Base-by-base conservation (phyloP, 2,113 vertebrate genomes). In the Paracanthobrama guichenoti region DNA sequence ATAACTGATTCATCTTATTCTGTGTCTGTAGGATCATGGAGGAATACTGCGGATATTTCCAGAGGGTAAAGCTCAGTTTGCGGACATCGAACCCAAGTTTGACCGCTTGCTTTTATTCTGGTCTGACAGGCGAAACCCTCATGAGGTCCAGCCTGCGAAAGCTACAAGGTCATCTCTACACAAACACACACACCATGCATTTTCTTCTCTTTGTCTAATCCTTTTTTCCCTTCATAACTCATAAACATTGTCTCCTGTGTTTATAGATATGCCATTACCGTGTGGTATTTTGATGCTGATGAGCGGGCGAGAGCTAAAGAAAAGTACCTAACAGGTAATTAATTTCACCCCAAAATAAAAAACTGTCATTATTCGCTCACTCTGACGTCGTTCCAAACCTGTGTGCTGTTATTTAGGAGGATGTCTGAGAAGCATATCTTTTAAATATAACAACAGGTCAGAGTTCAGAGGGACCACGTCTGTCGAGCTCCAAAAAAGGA, bases 251-350 rank as follows among this genome's bases (percentile, higher is more conserved):
- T 74, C 31, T 59, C 26, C n/a, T 78, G 31, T 60, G 20, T 74
- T 24, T 89, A 67, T 91, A 99, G 97, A 95, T 99, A 99, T 96
- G 97, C 97, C 93, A 98, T 99, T 94, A 98, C 97, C 10, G 96
- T 99, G 87, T 99, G 97, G 97, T 99, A 99, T 97, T 99, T 98
- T 92, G 97, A 99, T 88, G 97, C 96, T 92, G 96, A 98, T 86
- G 97, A 99, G 91, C 95, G 97, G 93, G 97, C 97, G 69, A 93
- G 96, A 91, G 97, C 97, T 91, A 99, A 98, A 96, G 97, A 97
- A 92, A 99, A 98, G 90, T 98, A 99, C 89, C 93, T 96, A 92
- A 97, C 97, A 93, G 97, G 97, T 99, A 95, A 77, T 81, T 99
- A 95, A 77, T 81, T 20, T 35, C 64, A 35, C 2, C 14, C 6